Percentiles rank a stretch among this genome's conserved stretches.
Conservation (phyloP, 2,888 invertebrate genomes). For the Fragum sueziense region DNA sequence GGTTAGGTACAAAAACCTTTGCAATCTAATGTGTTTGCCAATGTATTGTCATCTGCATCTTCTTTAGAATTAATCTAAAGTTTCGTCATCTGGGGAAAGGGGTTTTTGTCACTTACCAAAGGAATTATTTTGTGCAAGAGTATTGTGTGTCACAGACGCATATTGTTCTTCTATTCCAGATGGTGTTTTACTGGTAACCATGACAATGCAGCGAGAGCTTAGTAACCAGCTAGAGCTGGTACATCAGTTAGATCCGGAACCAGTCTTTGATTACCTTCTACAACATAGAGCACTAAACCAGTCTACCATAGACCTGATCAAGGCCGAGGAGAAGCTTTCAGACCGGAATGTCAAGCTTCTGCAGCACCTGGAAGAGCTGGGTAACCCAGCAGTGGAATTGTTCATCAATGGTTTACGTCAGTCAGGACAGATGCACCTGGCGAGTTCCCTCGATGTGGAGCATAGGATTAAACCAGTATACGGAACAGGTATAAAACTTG, state of each 20-base stretch:
- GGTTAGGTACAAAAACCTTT: too few relatives aligned
- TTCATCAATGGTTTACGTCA: slow-evolving; percentile 80
- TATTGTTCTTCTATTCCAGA: slow-evolving; percentile 5
- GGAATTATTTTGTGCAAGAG: too few relatives aligned
- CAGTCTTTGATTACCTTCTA: slow-evolving; percentile 79
- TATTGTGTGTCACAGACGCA: too few relatives aligned
- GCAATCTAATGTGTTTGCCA: too few relatives aligned
- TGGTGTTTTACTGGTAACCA: slow-evolving; percentile 28
- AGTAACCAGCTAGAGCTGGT: slow-evolving; percentile 74
- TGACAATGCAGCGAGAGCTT: slow-evolving; percentile 53
- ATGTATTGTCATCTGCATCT: too few relatives aligned
- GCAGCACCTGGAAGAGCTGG: slow-evolving; percentile 74
- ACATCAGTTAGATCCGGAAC: slow-evolving; percentile 78
- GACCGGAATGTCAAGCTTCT: slow-evolving; percentile 76
- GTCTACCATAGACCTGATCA: slow-evolving; percentile 65
- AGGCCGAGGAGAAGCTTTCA: slow-evolving; percentile 66
- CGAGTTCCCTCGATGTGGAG: slow-evolving; percentile 77
- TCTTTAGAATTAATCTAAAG: too few relatives aligned
- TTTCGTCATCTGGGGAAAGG: too few relatives aligned
- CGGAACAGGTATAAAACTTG: slow-evolving; percentile 66
- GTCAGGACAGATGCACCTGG: slow-evolving; percentile 80
- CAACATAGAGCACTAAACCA: slow-evolving; percentile 78
- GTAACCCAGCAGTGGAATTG: slow-evolving; percentile 74
- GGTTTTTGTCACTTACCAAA: too few relatives aligned
- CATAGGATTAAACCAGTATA: slow-evolving; percentile 76